A percentile compares a stretch with the other conserved stretches of the same genome.
These are phyloP conservation scores for Cricetomys ansorgei DNA, from an alignment of 2,113 vertebrate genomes.

Conservation along the genomic window DNA sequence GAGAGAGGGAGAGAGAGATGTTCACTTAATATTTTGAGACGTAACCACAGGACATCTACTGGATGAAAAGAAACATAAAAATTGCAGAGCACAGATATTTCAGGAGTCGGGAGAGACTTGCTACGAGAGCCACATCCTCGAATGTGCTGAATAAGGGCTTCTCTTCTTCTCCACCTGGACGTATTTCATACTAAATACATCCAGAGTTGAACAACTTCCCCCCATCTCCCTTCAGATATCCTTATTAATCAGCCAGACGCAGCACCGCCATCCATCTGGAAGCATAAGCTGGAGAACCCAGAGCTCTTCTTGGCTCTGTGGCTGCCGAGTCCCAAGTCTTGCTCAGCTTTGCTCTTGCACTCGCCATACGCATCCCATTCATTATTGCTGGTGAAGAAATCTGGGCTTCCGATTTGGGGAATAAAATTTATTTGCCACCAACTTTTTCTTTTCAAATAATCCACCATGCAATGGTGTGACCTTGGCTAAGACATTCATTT, in stretches of 20 bases:
- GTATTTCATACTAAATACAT: not conserved
- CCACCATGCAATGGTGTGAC: not conserved
- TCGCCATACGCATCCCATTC: not conserved
- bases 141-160: not conserved
- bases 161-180: not conserved
- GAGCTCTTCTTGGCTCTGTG: not conserved
- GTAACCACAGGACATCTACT: not conserved
- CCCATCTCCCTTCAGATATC: not conserved
- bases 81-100: not conserved
- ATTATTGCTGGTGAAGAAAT: not conserved
- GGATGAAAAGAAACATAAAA: not conserved
- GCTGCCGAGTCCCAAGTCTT: no score
- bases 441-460: not conserved
- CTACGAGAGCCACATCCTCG: rapidly evolving
- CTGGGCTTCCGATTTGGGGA: not conserved
- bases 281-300: not conserved
- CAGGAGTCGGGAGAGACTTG: no score
- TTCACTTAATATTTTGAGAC: not conserved
- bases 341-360: not conserved
- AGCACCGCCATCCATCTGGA: no score
- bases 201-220: not conserved
- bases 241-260: not conserved
- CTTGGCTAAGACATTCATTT: not conserved
- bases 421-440: not conserved
- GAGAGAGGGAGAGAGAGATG: not conserved